Conservation (phyloP, 2,797 vertebrate species). For the Gymnopithys bicolor region DNA sequence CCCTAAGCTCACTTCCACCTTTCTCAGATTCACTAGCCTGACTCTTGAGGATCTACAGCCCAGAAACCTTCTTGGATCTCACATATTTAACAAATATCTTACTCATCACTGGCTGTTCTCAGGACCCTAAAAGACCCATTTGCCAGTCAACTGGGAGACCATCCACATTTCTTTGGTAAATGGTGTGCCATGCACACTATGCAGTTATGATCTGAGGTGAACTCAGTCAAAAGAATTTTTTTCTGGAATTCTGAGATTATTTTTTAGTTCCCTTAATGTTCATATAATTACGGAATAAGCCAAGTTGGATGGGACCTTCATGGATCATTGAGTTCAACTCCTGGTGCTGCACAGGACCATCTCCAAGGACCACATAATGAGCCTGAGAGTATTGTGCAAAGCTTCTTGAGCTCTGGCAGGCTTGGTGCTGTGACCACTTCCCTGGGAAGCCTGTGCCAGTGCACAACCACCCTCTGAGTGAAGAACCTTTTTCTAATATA, state of each 20-base stretch:
- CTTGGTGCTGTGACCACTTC: not conserved
- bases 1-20: not conserved
- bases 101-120: not conserved
- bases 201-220: not conserved
- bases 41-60: no score
- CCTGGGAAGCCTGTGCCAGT: not conserved
- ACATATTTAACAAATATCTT: not conserved
- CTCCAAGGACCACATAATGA: not conserved
- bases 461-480: not conserved
- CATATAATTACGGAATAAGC: not conserved
- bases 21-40: not conserved
- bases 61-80: not conserved
- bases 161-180: not conserved
- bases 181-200: accelerated
- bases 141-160: not conserved
- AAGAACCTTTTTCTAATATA: not conserved
- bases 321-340: not conserved
- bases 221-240: not conserved
- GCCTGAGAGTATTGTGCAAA: not conserved
- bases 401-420: not conserved
- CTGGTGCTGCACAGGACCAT: not conserved
- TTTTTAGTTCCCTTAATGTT: not conserved
- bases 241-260: not conserved
- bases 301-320: no score
- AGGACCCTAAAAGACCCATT: not conserved